Base-by-base conservation (phyloP, 2,797 vertebrate species). In the Poeciliopsis presidionis region DNA sequence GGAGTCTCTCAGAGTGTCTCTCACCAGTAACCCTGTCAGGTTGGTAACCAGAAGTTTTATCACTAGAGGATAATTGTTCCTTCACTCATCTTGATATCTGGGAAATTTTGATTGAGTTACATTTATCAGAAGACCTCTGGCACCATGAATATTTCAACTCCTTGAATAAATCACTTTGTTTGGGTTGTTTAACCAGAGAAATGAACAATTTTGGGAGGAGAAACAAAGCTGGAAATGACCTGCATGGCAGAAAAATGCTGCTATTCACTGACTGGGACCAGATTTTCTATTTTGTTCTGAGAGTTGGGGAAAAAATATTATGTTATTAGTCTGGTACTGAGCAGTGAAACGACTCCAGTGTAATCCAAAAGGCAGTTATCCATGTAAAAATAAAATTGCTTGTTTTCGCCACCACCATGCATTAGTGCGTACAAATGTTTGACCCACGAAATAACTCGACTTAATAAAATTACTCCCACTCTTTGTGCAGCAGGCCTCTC, bases 11-110 rank as follows among this genome's bases (percentile, higher is more conserved):
- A 92, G 98, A 65, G 98, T 99, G 73, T 99, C 98, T 94, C 96
- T 99, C 91, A 99, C 98, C 72, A 99, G 98, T 93, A 99, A 99
- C 92, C 98, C 98, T 49, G 98, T 99, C 93, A 99, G 98, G 98
- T 99, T 86, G 89, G 96, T 93, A 43, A 76, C 73, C 78, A 13
- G 49, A 8, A 4, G 11, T 71, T 65, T 77, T 43, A 71, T 33
- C 14, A 47, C 25, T 12, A 57, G 12, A 46, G 61, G 4, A 18
- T 46, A 74, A 57, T 25, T 74, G 43, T 5, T 53, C 25, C 71
- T 43, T 5, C 63, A 47, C 33, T 0, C 9, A 5, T 71, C 6
- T n/a, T 28, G 43, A 46, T 71, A 1, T 2, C 45, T 71, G 67
- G 11, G n/a, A 13, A 6, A 8, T 43, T 80, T 30, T 47, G 14